Percentiles rank a stretch among this genome's conserved stretches.
Conservation (phyloP, 2,113 vertebrate genomes). For the Sinosuthora webbiana region DNA sequence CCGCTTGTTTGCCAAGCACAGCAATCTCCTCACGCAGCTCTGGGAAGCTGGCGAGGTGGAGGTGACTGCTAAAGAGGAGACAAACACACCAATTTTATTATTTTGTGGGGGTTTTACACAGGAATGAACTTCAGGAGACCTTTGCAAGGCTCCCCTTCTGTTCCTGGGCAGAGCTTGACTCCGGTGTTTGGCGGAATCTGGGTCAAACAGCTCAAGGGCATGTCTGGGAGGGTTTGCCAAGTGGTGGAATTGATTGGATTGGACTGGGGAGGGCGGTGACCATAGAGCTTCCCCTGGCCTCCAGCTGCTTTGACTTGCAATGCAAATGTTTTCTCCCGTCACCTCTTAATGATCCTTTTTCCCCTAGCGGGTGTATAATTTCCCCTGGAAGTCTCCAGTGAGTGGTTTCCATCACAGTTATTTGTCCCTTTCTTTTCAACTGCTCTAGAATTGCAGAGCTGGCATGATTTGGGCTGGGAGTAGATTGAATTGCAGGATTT, state of each 20-base stretch:
- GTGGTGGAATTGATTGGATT: conserved; percentile 47
- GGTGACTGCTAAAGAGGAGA: conserved; percentile 44
- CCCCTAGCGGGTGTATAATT: conserved; percentile 26
- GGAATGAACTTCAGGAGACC: conserved; percentile 17
- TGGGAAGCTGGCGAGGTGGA: background rate
- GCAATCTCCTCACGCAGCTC: background rate
- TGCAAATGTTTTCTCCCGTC: conserved; percentile 59
- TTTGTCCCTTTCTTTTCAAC: conserved; percentile 40
- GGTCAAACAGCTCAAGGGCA: conserved; percentile 42
- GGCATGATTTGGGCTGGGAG: conserved; percentile 5
- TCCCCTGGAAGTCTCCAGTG: conserved; percentile 36
- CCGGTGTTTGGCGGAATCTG: background rate
- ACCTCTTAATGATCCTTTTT: conserved; percentile 44
- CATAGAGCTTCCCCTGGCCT: conserved; percentile 35
- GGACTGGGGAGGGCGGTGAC: conserved; percentile 60
- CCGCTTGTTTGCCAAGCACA: conserved; percentile 29
- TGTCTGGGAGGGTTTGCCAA: conserved; percentile 49
- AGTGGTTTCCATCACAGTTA: conserved; percentile 37
- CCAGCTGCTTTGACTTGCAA: conserved; percentile 62
- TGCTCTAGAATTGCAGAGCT: background rate
- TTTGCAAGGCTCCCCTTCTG: conserved; percentile 2
- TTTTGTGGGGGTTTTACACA: background rate
- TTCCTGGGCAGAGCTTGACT: conserved; percentile 29
- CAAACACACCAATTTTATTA: background rate
- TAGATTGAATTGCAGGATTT: conserved; percentile 16